These are phyloP conservation scores for Orchesellides sinensis DNA, from an alignment of 2,888 invertebrate genomes.

Conservation along the genomic window DNA sequence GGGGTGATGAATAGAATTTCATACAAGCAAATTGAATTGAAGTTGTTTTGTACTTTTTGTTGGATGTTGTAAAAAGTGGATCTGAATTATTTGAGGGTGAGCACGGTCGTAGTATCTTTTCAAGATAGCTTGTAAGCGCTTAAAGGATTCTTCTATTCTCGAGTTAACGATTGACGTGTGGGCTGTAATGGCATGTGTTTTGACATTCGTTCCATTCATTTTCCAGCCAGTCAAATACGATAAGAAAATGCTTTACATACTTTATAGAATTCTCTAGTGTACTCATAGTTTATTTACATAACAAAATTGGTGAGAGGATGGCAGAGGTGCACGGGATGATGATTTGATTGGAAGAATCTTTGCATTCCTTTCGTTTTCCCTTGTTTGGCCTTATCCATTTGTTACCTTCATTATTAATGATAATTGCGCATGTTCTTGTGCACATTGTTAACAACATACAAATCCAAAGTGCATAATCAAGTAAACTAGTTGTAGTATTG, in stretches of 20 bases:
- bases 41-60: background rate
- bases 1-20: background rate
- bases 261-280: background rate
- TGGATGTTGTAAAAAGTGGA: background rate
- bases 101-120: slow-evolving; percentile 1
- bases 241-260: background rate
- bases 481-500: slow-evolving; percentile 13
- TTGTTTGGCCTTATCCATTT: slow-evolving; percentile 34
- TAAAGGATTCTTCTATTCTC: slow-evolving; percentile 3
- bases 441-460: background rate
- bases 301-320: slow-evolving; percentile 23
- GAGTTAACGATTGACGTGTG: slow-evolving; percentile 46
- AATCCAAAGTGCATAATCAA: too few species aligned
- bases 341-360: slow-evolving; percentile 40
- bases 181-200: slow-evolving; percentile 26
- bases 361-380: slow-evolving; percentile 45
- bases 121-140: background rate
- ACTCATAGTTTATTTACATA: slow-evolving; percentile 37
- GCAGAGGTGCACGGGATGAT: slow-evolving; percentile 4
- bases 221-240: slow-evolving; percentile 35
- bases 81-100: background rate
- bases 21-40: background rate
- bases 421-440: background rate
- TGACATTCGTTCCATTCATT: slow-evolving; percentile 49
- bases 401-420: slow-evolving; percentile 14